Evolutionary conservation across 2,888 invertebrate species (phyloP), one percentile per base, ranked within the genome.

Genomic region (Nomada hirtipes): DNA sequence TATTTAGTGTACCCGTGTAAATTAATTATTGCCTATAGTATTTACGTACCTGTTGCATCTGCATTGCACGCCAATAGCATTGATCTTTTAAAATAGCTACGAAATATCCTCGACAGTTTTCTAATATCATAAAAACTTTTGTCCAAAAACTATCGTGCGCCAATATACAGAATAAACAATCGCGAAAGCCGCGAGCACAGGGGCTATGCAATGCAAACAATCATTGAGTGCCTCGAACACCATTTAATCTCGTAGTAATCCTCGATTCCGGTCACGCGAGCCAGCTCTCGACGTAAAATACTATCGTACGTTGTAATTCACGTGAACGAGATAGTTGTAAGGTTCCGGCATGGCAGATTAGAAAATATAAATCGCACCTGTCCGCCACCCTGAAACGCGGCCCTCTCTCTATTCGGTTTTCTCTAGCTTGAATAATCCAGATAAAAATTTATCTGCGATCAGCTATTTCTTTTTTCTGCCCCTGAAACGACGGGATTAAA

Each of bases 291-390:
- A 44, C 78, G 23, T 68, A 61, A 80, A 78, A 80, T 72, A 78
- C 65, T 78, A 80, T 72, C 78, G 71, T 20, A 47, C n/a, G 67
- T 61, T 71, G 67, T 80, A 78, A 80, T 80, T 80, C 79, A 78
- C 78, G 67, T 42, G 71, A 80, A 77, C 80, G 47, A 70, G 73
- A 81, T 81, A 74, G 75, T 72, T 72, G 76, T 75, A 73, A 76
- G 76, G 76, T 74, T 81, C 71, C 65, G 50, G 70, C 42, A 44
- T 67, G 44, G 79, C 64, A 76, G 80, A 80, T 75, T 76, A 76
- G 82, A 83, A 83, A 82, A 75, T 82, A 83, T 81, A 81, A 78
- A 84, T 82, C 78, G 67, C 44, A 20, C 53, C 50, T 57, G 42
- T 23, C 60, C 57, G 26, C 26, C 52, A 55, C 36, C 63, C 60